Conservation (phyloP, 2,797 vertebrate genomes). For the Halcyon badia region DNA sequence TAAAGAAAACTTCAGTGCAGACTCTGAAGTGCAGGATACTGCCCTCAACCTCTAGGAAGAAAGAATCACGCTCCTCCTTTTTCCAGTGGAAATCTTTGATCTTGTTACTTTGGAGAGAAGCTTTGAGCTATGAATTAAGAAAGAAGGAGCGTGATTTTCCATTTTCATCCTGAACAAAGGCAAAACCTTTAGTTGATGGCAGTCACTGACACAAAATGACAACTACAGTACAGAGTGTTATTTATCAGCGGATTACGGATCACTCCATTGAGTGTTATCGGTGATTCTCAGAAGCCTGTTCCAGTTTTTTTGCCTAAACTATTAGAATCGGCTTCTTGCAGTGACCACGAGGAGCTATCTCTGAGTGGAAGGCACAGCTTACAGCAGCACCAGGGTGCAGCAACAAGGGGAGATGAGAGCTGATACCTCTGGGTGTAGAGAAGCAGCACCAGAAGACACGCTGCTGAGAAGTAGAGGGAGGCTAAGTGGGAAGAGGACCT, state of each 20-base stretch:
- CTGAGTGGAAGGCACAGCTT: neutral
- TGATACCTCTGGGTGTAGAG: neutral
- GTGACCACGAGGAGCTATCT: neutral
- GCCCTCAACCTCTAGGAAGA: neutral
- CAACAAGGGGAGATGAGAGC: neutral
- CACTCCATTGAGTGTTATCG: neutral
- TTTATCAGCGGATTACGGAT: neutral
- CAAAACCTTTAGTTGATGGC: neutral
- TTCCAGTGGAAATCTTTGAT: neutral
- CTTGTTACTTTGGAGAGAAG: neutral
- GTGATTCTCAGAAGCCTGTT: neutral
- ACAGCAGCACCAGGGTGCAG: neutral
- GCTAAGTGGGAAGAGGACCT: neutral
- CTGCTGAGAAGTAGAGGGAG: neutral
- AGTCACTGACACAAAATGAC: neutral
- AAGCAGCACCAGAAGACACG: neutral
- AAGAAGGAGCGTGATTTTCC: neutral
- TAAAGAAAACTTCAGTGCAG: neutral
- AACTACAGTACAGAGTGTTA: neutral
- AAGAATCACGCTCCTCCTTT: neutral
- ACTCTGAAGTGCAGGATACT: neutral
- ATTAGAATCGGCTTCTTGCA: neutral
- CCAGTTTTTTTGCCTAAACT: neutral
- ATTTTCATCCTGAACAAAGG: neutral
- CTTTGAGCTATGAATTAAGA: neutral